These are phyloP conservation scores for Ctenopoma multispine DNA, from an alignment of 2,797 vertebrate genomes.

Conservation along the genomic window DNA sequence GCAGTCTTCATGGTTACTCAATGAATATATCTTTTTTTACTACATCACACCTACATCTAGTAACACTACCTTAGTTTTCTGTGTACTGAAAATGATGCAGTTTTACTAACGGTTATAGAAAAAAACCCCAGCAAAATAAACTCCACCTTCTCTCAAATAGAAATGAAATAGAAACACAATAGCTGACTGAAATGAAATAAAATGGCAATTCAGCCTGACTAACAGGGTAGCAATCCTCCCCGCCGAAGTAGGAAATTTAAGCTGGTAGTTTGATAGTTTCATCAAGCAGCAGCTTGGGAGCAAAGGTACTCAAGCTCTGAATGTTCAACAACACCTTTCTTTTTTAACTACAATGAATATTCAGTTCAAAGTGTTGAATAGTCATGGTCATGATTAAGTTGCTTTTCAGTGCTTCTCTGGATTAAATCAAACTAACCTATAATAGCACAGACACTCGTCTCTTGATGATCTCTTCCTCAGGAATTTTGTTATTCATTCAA, in stretches of 20 bases:
- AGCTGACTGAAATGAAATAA: background rate
- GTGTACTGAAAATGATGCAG: too few relatives aligned
- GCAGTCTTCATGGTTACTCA: too few relatives aligned
- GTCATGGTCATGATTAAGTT: slow-evolving; percentile 34
- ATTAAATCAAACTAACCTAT: slow-evolving; percentile 25
- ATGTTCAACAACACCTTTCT: slow-evolving; percentile 35
- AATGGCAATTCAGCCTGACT: slow-evolving; percentile 1
- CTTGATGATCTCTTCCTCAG: slow-evolving; percentile 23
- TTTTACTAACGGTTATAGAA: too few relatives aligned
- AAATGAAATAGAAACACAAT: background rate
- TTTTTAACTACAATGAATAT: slow-evolving; percentile 43
- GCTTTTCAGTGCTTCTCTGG: slow-evolving; percentile 26
- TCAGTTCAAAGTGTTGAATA: slow-evolving; percentile 23
- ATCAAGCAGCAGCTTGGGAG: slow-evolving; percentile 37
- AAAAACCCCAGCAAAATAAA: too few relatives aligned
- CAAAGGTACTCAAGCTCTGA: slow-evolving; percentile 25
- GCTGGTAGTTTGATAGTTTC: slow-evolving; percentile 18
- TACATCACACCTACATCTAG: too few relatives aligned
- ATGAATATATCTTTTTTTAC: too few relatives aligned
- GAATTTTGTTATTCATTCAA: slow-evolving; percentile 42
- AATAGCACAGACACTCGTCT: slow-evolving; percentile 14
- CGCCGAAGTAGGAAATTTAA: slow-evolving; percentile 14
- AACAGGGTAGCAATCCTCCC: background rate
- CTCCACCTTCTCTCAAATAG: background rate
- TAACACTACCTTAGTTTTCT: too few relatives aligned